Evolutionary conservation across 2,113 vertebrate species (phyloP).

Genomic region (Oryzias javanicus): DNA sequence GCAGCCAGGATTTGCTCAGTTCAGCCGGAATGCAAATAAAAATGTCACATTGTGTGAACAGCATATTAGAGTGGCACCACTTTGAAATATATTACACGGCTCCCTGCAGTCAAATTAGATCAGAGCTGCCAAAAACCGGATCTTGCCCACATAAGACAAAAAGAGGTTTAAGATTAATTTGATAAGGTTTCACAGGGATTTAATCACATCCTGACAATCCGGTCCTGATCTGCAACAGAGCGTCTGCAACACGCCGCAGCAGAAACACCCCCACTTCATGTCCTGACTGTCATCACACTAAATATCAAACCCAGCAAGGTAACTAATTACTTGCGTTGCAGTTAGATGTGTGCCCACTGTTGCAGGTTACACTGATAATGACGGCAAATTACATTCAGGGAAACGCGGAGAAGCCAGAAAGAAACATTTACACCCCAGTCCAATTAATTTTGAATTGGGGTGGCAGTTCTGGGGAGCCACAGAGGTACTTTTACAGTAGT

Average conservation of each 20-base stretch:
- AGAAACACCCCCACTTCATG: too few relatives aligned
- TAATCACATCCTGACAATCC: neutral
- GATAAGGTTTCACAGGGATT: neutral
- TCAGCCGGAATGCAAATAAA: slow-evolving; percentile 27
- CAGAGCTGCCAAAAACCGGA: neutral
- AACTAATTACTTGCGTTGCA: neutral
- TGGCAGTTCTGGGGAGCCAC: too few relatives aligned
- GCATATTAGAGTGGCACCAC: neutral
- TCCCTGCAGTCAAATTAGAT: slow-evolving; percentile 3
- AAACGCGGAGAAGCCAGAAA: too few relatives aligned
- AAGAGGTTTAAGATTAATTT: too few relatives aligned
- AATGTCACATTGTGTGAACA: slow-evolving; percentile 2
- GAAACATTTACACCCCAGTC: too few relatives aligned
- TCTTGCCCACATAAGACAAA: neutral
- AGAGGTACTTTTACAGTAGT: too few relatives aligned
- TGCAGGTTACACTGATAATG: neutral
- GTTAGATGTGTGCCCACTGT: too few relatives aligned
- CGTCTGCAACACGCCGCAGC: too few relatives aligned
- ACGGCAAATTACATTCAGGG: neutral
- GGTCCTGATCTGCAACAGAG: slow-evolving; percentile 5
- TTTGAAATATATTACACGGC: slow-evolving; percentile 2
- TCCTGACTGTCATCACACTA: too few relatives aligned
- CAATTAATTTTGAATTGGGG: too few relatives aligned
- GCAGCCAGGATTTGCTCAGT: slow-evolving; percentile 28
- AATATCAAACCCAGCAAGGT: neutral